phyloP scores from a whole-genome alignment of 1,140 invertebrate genomes.

The Hylyphantes graminicola region DNA sequence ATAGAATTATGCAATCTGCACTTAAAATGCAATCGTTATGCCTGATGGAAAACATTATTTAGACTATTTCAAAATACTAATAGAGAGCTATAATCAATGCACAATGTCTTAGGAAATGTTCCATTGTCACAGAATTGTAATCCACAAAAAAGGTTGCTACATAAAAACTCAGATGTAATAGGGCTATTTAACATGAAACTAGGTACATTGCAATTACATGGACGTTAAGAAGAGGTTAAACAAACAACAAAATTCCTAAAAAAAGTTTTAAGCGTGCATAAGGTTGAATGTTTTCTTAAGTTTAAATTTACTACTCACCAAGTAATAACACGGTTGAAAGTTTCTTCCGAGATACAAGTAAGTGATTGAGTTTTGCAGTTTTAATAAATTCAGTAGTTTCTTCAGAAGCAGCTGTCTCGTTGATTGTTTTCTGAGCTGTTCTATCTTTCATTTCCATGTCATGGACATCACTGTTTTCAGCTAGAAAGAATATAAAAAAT shows the following conservation, averaged over 20 bases:
- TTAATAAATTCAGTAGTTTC: slow-evolving; percentile 18
- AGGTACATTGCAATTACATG: neutral
- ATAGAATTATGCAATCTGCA: too few species aligned
- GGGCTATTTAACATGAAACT: too few species aligned
- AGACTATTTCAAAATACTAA: too few species aligned
- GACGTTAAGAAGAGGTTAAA: neutral
- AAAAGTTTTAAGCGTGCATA: neutral
- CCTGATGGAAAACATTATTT: too few species aligned
- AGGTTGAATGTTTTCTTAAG: neutral
- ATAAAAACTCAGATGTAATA: too few species aligned
- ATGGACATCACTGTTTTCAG: slow-evolving; percentile 24
- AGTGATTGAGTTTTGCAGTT: neutral
- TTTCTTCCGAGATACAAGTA: slow-evolving; percentile 6
- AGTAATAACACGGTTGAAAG: slow-evolving; percentile 31
- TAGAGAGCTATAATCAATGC: too few species aligned
- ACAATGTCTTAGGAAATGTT: too few species aligned
- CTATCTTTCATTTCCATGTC: slow-evolving; percentile 34
- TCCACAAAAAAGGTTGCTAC: too few species aligned
- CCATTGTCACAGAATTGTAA: too few species aligned
- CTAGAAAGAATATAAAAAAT: neutral
- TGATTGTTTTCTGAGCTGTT: neutral
- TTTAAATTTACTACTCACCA: slow-evolving; percentile 7
- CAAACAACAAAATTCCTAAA: neutral
- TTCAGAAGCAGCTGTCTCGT: neutral
- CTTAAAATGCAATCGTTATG: too few species aligned